Percentiles rank a stretch among this genome's conserved stretches.
Conservation (phyloP, 2,888 invertebrate species). For the Trissolcus brochymenae region DNA sequence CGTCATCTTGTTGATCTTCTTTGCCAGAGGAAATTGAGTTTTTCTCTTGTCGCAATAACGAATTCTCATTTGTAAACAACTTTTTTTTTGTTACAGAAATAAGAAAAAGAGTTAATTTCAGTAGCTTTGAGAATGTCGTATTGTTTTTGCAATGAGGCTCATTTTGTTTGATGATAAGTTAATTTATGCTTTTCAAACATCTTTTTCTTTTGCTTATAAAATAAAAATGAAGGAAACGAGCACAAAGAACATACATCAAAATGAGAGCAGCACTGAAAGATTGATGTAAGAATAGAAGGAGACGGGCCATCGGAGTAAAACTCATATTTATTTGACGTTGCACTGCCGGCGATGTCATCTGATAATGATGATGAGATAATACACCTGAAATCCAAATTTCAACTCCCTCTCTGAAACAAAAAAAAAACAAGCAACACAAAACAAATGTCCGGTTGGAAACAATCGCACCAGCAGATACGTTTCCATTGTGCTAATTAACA, state of each 20-base stretch:
- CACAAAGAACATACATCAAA: too few relatives aligned
- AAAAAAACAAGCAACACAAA: too few relatives aligned
- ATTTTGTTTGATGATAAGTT: not conserved
- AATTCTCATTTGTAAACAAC: too few relatives aligned
- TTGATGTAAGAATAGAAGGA: conserved; percentile 2
- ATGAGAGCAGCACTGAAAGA: not conserved
- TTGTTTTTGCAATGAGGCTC: not conserved
- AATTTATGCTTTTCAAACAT: not conserved
- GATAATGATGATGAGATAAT: conserved; percentile 2
- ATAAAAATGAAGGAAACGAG: too few relatives aligned
- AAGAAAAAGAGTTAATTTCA: too few relatives aligned
- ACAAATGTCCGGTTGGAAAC: not conserved
- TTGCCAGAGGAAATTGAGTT: not conserved
- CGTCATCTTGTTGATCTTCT: not conserved
- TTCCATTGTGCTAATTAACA: not conserved
- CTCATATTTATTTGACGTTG: not conserved
- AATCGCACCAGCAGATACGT: not conserved
- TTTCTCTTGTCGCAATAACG: too few relatives aligned
- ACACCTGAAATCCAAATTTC: not conserved
- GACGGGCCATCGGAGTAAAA: not conserved
- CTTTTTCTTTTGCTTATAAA: too few relatives aligned
- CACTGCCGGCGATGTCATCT: not conserved
- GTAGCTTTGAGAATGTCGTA: too few relatives aligned
- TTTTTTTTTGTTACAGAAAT: too few relatives aligned
- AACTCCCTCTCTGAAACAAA: too few relatives aligned